A percentile compares a stretch with the other conserved stretches of the same genome.
These are phyloP conservation scores for Tympanoctomys barrerae DNA, from an alignment of 2,797 vertebrate genomes.

Conservation along the genomic window DNA sequence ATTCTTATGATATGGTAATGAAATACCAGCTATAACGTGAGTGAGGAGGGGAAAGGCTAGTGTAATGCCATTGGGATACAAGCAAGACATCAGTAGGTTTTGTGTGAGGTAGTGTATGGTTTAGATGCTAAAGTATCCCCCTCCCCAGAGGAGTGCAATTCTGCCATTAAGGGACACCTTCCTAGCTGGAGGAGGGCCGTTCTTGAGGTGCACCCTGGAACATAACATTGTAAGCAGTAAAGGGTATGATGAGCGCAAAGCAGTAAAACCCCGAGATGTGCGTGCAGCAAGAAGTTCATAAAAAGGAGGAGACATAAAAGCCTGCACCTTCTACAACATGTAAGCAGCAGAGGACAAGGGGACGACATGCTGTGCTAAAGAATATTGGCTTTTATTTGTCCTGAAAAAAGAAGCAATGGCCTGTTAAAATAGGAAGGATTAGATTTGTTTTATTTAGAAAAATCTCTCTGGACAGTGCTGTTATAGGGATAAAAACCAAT, in stretches of 20 bases:
- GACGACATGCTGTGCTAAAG: background rate
- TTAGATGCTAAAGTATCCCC: background rate
- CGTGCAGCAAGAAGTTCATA: background rate
- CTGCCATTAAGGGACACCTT: background rate
- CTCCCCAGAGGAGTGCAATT: background rate
- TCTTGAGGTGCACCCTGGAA: background rate
- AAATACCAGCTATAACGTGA: background rate
- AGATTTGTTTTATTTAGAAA: conserved; percentile 7
- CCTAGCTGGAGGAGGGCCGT: background rate
- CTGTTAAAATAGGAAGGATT: background rate
- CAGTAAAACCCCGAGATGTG: background rate
- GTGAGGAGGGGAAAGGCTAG: too few species aligned
- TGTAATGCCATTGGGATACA: background rate
- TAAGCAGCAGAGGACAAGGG: background rate
- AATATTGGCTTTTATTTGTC: background rate
- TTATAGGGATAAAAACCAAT: background rate
- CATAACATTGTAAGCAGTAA: background rate
- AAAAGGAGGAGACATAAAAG: background rate
- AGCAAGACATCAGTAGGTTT: conserved; percentile 16
- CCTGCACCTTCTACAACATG: background rate
- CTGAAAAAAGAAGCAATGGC: background rate
- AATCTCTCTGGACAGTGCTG: background rate
- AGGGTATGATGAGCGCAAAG: background rate
- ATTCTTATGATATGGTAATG: background rate
- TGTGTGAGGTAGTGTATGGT: background rate